phyloP scores from a whole-genome alignment of 2,888 invertebrate species.

The Cataglyphis livida region DNA sequence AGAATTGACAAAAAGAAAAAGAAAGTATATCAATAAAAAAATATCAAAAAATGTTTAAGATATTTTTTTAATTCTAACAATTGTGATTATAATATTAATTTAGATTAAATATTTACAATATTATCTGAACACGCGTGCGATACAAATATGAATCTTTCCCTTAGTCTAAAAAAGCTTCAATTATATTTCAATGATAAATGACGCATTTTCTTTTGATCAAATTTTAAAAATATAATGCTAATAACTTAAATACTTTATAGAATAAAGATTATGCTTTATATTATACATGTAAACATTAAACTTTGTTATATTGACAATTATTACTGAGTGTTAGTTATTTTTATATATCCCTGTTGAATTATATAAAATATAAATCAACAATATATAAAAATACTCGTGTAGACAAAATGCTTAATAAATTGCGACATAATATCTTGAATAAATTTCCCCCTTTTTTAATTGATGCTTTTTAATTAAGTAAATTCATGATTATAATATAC shows the following conservation, averaged over 20 bases:
- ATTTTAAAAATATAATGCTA: background rate
- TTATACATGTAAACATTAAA: background rate
- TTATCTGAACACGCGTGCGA: background rate
- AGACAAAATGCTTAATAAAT: background rate
- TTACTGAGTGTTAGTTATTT: background rate
- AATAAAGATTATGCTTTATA: background rate
- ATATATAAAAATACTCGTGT: background rate
- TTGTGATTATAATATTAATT: background rate
- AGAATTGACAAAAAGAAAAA: background rate
- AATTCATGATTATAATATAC: background rate
- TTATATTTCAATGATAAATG: background rate
- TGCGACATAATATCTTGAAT: background rate
- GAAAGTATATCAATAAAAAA: background rate
- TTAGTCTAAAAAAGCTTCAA: background rate
- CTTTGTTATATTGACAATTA: background rate
- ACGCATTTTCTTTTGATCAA: background rate
- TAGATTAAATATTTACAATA: background rate
- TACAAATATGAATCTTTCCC: background rate
- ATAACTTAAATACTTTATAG: slow-evolving; percentile 5
- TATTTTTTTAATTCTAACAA: background rate
- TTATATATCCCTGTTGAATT: background rate
- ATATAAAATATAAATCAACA: background rate
- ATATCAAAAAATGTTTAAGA: background rate
- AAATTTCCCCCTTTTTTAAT: background rate
- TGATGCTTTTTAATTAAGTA: background rate